Evolutionary conservation across 2,797 vertebrate species (phyloP).

Genomic region (Scomberomorus guttatus): DNA sequence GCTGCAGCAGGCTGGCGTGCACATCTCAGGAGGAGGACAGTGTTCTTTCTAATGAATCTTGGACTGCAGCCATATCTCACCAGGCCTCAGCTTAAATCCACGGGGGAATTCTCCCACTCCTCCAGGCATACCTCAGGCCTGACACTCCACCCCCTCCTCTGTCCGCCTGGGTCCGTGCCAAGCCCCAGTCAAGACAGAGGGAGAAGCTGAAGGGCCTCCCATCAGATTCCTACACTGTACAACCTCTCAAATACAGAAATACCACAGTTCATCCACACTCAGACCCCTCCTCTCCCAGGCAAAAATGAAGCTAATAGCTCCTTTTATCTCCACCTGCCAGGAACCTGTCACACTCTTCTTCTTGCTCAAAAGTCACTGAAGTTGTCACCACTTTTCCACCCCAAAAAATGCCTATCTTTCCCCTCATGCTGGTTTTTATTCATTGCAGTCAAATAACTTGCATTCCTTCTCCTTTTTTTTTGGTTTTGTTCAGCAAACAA

Average conservation of each 20-base stretch:
- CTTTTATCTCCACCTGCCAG: constrained; percentile 18
- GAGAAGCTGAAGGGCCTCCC: constrained; percentile 64
- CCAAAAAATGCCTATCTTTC: constrained; percentile 11
- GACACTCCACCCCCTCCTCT: constrained; percentile 62
- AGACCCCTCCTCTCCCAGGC: not conserved
- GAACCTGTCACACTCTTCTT: constrained; percentile 33
- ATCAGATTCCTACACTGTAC: constrained; percentile 56
- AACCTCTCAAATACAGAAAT: constrained; percentile 45
- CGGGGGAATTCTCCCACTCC: constrained; percentile 67
- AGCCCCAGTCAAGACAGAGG: constrained; percentile 46
- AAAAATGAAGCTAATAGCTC: constrained; percentile 12
- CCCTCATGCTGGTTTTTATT: constrained; percentile 36
- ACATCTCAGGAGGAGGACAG: constrained; percentile 37
- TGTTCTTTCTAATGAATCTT: constrained; percentile 55
- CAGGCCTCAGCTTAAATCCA: constrained; percentile 63
- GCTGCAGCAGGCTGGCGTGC: constrained; percentile 3
- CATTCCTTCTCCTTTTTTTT: constrained; percentile 36
- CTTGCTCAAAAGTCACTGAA: constrained; percentile 7
- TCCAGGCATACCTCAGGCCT: constrained; percentile 73
- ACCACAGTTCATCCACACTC: constrained; percentile 12
- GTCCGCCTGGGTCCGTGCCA: constrained; percentile 64
- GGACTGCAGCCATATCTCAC: constrained; percentile 67
- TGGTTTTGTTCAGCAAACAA: constrained; percentile 26
- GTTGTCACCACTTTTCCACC: constrained; percentile 31
- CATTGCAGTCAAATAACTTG: constrained; percentile 34